Conservation (phyloP, 2,113 vertebrate genomes). For the Orycteropus afer region DNA sequence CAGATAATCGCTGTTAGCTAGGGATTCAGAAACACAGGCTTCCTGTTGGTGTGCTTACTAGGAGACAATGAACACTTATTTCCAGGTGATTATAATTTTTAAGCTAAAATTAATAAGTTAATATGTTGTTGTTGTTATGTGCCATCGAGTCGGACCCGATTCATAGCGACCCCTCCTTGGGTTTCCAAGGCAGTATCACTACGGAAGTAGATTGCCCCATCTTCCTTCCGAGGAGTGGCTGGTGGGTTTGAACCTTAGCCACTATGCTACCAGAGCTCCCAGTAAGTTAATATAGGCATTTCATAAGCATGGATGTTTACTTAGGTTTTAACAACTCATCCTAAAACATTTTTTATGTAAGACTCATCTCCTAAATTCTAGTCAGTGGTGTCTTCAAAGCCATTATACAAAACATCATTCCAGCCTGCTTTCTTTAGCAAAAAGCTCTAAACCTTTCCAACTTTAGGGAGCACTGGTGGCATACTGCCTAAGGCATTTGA, state of each 20-base stretch:
- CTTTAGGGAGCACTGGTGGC: no score
- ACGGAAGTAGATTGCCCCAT: no score
- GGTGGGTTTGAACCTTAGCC: no score
- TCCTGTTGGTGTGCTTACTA: neutral
- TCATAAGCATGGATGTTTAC: neutral
- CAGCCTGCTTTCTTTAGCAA: neutral
- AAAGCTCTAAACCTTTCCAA: neutral
- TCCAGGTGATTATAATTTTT: neutral
- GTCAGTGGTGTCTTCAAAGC: neutral
- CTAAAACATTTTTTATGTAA: slow-evolving; percentile 8
- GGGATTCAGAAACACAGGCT: neutral
- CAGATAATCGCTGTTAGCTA: neutral
- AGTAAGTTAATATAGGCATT: neutral
- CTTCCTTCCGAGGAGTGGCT: no score
- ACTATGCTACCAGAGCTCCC: no score
- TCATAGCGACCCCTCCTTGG: no score
- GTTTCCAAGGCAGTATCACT: no score
- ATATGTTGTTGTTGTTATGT: no score
- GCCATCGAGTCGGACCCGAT: no score
- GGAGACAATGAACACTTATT: neutral
- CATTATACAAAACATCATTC: slow-evolving; percentile 24
- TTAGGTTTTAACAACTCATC: slow-evolving; percentile 34
- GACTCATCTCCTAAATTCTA: slow-evolving; percentile 35
- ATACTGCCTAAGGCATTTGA: no score
- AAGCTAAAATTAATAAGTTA: no score